These are phyloP conservation scores for Chouioia cunea DNA, from an alignment of 2,888 invertebrate genomes.

Conservation along the genomic window DNA sequence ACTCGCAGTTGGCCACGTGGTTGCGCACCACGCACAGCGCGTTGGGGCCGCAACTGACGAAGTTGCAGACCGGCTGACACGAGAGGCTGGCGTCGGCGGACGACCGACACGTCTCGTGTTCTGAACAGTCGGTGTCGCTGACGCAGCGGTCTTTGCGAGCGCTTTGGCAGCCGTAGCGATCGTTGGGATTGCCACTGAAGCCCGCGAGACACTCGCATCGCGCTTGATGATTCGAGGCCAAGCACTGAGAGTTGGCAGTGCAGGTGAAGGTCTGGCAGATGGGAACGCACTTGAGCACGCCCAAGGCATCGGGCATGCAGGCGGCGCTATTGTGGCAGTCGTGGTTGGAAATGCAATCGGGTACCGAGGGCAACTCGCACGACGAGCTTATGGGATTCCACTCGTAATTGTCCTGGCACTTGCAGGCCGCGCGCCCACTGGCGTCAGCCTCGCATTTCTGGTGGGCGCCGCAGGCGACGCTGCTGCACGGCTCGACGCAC, in stretches of 20 bases:
- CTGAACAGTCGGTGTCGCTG: slow-evolving; percentile 85
- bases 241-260: slow-evolving; percentile 85
- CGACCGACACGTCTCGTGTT: slow-evolving; percentile 83
- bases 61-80: slow-evolving; percentile 85
- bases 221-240: slow-evolving; percentile 79
- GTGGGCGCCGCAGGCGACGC: slow-evolving; percentile 85
- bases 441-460: slow-evolving; percentile 81
- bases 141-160: slow-evolving; percentile 81
- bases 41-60: slow-evolving; percentile 84
- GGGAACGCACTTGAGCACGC: slow-evolving; percentile 85
- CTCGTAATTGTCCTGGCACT: slow-evolving; percentile 81
- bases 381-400: slow-evolving; percentile 87
- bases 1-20: slow-evolving; percentile 90
- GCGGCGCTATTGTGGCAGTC: slow-evolving; percentile 80
- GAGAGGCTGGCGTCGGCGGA: slow-evolving; percentile 73
- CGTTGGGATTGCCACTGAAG: slow-evolving; percentile 90
- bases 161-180: slow-evolving; percentile 86
- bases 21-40: slow-evolving; percentile 91
- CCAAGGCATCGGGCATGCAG: slow-evolving; percentile 86
- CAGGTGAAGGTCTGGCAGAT: slow-evolving; percentile 87
- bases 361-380: slow-evolving; percentile 90
- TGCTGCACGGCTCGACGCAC: slow-evolving; percentile 84
- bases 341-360: slow-evolving; percentile 79
- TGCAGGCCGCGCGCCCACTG: slow-evolving; percentile 80
- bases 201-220: slow-evolving; percentile 87